These are phyloP conservation scores for Crotalus horridus DNA, from an alignment of 2,113 vertebrate species.

Conservation along the genomic window DNA sequence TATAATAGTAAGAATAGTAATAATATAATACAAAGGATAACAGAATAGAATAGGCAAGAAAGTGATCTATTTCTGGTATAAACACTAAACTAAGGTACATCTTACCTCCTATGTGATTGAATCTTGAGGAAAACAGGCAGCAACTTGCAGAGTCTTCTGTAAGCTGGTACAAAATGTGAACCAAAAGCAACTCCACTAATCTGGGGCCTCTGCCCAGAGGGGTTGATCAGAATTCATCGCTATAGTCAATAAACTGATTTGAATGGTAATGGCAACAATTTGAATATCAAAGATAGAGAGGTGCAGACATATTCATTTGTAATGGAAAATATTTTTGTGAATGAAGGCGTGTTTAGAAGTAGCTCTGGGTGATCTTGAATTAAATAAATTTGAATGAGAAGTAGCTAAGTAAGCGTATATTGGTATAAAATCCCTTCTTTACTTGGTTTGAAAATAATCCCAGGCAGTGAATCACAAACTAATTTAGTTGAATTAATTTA, in stretches of 20 bases:
- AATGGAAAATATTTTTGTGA: neutral
- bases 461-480: neutral
- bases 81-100: neutral
- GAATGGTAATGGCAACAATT: neutral
- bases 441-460: neutral
- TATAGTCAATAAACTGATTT: neutral
- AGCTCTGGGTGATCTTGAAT: neutral
- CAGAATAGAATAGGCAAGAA: neutral
- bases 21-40: neutral
- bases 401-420: neutral
- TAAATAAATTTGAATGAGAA: neutral
- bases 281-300: neutral
- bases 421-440: neutral
- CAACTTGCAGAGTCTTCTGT: neutral
- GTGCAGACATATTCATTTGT: neutral
- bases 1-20: neutral
- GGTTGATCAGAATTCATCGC: neutral
- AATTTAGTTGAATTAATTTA: neutral
- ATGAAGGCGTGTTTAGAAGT: neutral
- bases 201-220: neutral
- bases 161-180: neutral
- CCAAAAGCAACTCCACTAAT: neutral
- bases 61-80: neutral
- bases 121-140: neutral
- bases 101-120: neutral